Conservation (phyloP, 2,888 invertebrate species). For the Helobdella robusta region DNA sequence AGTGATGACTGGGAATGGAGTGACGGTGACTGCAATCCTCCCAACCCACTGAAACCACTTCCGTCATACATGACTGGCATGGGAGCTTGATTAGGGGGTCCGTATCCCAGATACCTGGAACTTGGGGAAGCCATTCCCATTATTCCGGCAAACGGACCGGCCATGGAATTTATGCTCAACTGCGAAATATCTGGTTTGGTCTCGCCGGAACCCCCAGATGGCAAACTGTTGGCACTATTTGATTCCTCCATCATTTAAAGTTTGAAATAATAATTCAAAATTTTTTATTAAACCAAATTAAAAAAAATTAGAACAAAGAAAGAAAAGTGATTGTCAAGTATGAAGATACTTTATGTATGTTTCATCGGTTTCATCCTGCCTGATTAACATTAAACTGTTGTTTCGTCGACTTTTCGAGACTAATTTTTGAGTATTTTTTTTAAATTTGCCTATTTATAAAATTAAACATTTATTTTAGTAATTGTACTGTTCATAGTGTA, state of each 20-base stretch:
- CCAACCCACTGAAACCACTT: background rate
- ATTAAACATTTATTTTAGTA: too few species aligned
- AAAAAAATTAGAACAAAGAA: too few species aligned
- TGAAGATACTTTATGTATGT: too few species aligned
- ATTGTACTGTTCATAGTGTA: too few species aligned
- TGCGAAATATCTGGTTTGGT: conserved; percentile 31
- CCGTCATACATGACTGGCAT: conserved; percentile 18
- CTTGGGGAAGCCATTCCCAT: conserved; percentile 22
- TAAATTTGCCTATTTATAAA: too few species aligned
- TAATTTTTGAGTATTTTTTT: too few species aligned
- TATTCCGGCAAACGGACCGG: conserved; percentile 18
- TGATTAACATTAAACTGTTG: too few species aligned
- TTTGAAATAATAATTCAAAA: background rate
- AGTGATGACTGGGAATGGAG: conserved; percentile 27
- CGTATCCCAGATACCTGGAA: conserved; percentile 20
- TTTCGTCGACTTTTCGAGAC: too few species aligned
- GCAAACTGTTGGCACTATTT: conserved; percentile 8
- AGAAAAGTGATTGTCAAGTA: too few species aligned
- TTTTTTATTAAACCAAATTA: background rate
- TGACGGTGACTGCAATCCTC: conserved; percentile 22
- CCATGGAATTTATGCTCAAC: conserved; percentile 24
- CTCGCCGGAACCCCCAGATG: conserved; percentile 21
- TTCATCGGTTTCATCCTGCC: too few species aligned
- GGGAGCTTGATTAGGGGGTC: conserved; percentile 9
- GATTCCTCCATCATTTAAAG: conserved; percentile 22